These are phyloP conservation scores for Drosophila mayaguana DNA, from an alignment of 2,888 invertebrate species.

Conservation along the genomic window DNA sequence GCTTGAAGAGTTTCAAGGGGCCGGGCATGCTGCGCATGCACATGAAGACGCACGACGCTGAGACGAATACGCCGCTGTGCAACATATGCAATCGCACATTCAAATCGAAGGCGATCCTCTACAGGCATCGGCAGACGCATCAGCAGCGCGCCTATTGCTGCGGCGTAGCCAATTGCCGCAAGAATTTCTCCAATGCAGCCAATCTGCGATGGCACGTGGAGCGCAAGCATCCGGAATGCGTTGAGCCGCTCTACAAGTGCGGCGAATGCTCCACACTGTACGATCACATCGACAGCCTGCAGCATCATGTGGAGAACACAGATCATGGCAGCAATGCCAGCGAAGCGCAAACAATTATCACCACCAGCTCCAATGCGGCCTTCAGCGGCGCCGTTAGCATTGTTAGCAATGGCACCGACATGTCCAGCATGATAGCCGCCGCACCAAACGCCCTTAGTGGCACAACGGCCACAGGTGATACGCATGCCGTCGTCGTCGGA, in stretches of 20 bases:
- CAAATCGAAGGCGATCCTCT: slow-evolving; percentile 87
- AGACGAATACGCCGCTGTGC: slow-evolving; percentile 87
- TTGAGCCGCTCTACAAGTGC: slow-evolving; percentile 85
- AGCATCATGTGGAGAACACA: slow-evolving; percentile 85
- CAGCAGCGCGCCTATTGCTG: slow-evolving; percentile 86
- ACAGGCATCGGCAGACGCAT: slow-evolving; percentile 88
- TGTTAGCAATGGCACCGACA: slow-evolving; percentile 67
- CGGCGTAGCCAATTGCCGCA: slow-evolving; percentile 84
- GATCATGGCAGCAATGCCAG: slow-evolving; percentile 67
- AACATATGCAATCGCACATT: slow-evolving; percentile 88
- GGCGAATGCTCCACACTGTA: slow-evolving; percentile 87
- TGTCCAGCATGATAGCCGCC: slow-evolving; percentile 63
- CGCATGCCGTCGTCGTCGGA: slow-evolving; percentile 78
- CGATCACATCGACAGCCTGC: slow-evolving; percentile 87
- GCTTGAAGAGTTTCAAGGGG: slow-evolving; percentile 88
- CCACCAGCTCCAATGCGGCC: slow-evolving; percentile 33
- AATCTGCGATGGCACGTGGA: slow-evolving; percentile 83
- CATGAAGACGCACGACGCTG: slow-evolving; percentile 88
- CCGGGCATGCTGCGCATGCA: slow-evolving; percentile 89
- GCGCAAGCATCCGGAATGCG: slow-evolving; percentile 81
- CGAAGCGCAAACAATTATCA: slow-evolving; percentile 34
- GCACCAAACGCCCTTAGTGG: slow-evolving; percentile 45
- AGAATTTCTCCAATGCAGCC: slow-evolving; percentile 82
- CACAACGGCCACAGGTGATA: slow-evolving; percentile 51
- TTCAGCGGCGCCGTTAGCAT: slow-evolving; percentile 73